Base-by-base conservation (phyloP, 2,888 invertebrate genomes). In the Acanthosepion esculentum region DNA sequence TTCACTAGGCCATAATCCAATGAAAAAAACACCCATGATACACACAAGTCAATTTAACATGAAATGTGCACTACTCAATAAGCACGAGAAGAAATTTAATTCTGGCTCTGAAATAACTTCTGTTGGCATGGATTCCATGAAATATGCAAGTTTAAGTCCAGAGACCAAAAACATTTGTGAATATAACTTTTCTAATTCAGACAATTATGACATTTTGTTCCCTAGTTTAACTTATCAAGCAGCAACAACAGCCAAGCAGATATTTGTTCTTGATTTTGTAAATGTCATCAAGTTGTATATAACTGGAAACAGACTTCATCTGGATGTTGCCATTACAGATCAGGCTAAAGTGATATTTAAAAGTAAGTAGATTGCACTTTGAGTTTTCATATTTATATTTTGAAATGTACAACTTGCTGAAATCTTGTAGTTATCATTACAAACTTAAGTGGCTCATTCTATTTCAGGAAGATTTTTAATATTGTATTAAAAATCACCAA, bases 251-350 rank as follows among this genome's bases (percentile, higher is more conserved):
- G n/a, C 15, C 10, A 78, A 78, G 12, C 78, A n/a, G 15, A 78
- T 78, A 78, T 33, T 33, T 15, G n/a, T n/a, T 78, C 12, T n/a
- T n/a, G 78, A 78, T 78, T n/a, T 78, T n/a, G n/a, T 78, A 15
- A 33, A 78, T 78, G 29, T 78, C 29, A 33, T 78, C n/a, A 78
- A 78, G n/a, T 78, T 78, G 33, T n/a, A n/a, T n/a, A 8, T 18
- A 15, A 78, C n/a, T 33, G n/a, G n/a, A 78, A 78, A 78, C 78
- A n/a, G 78, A 78, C 78, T 78, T n/a, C 78, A 78, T 33, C n/a
- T 78, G 78, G 78, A 78, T 78, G 78, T 78, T n/a, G 78, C n/a
- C n/a, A 78, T 78, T 78, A 78, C n/a, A 33, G 78, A 78, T n/a
- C 78, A 78, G 18, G 78, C 78, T 15, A 33, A n/a, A 10, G 33